Conservation (phyloP, 2,113 vertebrate species). For the Zootoca vivipara region DNA sequence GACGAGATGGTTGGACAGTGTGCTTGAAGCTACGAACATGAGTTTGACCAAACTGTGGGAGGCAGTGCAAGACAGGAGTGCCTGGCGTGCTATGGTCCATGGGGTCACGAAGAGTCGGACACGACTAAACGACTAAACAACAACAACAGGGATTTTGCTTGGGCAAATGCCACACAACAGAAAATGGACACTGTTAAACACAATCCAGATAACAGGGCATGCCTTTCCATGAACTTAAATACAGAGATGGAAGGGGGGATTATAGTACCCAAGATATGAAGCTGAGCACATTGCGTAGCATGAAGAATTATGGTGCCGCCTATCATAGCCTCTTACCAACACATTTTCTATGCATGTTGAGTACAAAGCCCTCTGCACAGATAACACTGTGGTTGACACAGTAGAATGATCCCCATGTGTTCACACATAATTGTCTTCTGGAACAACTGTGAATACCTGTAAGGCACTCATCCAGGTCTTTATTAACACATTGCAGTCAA, state of each 20-base stretch:
- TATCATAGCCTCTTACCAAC: constrained; percentile 76
- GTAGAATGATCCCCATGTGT: constrained; percentile 79
- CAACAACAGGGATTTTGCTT: background rate
- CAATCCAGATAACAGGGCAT: constrained; percentile 38
- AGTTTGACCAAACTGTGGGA: too few relatives aligned
- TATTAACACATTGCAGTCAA: constrained; percentile 45
- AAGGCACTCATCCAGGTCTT: constrained; percentile 76
- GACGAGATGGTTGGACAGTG: too few relatives aligned
- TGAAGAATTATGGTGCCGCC: constrained; percentile 52
- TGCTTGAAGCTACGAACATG: too few relatives aligned
- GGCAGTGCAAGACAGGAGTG: too few relatives aligned
- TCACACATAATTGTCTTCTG: constrained; percentile 76
- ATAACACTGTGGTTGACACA: constrained; percentile 77
- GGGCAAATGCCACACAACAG: constrained; percentile 45
- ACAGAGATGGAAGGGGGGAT: constrained; percentile 37
- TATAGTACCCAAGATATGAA: constrained; percentile 52
- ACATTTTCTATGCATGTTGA: constrained; percentile 71
- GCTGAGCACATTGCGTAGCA: constrained; percentile 23
- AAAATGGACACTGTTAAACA: constrained; percentile 23
- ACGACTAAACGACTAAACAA: too few relatives aligned
- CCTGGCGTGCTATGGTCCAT: too few relatives aligned
- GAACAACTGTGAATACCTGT: constrained; percentile 74
- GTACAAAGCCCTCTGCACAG: constrained; percentile 79
- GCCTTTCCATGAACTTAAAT: constrained; percentile 47
- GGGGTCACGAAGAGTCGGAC: too few relatives aligned